Evolutionary conservation across 2,797 vertebrate genomes (phyloP).

Genomic region (Alectoris magna): DNA sequence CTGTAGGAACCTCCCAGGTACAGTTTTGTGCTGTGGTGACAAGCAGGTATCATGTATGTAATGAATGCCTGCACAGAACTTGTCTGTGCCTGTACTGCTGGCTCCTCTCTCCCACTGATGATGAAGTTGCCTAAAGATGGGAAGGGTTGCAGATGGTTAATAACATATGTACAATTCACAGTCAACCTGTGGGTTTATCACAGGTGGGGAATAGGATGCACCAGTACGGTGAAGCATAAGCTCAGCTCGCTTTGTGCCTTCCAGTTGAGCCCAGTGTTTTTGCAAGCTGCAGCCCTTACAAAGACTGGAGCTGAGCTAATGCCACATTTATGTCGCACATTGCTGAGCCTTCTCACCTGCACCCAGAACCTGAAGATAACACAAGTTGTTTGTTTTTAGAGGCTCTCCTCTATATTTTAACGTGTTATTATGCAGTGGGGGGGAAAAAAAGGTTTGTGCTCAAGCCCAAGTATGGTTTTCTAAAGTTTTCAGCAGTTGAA

Average conservation of each 20-base stretch:
- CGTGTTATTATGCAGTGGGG: neutral
- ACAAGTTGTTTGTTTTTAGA: neutral
- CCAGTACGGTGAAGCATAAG: neutral
- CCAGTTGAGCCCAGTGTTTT: neutral
- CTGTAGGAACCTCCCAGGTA: neutral
- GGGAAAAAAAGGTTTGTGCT: neutral
- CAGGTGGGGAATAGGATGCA: neutral
- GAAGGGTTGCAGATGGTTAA: neutral
- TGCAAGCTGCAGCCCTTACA: neutral
- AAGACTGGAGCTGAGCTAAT: neutral
- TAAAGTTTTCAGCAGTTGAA: neutral
- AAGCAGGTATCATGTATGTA: neutral
- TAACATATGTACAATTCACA: neutral
- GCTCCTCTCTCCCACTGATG: neutral
- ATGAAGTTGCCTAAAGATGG: neutral
- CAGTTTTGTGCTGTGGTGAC: neutral
- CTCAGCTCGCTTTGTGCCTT: neutral
- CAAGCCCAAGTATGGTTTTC: neutral
- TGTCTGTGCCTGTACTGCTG: neutral
- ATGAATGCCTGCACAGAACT: fast-evolving
- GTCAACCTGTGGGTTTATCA: neutral
- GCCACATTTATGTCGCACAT: neutral
- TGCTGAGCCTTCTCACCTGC: neutral
- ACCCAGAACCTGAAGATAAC: neutral
- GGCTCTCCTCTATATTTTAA: neutral